A percentile compares a stretch with the other conserved stretches of the same genome.
Evolutionary conservation across 2,888 invertebrate species (phyloP).

Genomic region (Cyclophora albipunctata): DNA sequence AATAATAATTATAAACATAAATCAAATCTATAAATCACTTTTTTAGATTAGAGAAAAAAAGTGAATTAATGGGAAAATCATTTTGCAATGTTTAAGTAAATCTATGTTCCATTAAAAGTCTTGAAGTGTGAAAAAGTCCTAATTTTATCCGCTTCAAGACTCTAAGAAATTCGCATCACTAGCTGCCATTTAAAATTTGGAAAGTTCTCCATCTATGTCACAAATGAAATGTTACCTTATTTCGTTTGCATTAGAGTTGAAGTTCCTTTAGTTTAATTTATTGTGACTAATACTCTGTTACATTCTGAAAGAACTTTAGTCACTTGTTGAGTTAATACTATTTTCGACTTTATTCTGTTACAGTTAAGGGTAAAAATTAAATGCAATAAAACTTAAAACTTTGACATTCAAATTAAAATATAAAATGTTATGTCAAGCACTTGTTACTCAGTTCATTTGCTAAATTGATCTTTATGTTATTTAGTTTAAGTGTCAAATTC

Average conservation of each 20-base stretch:
- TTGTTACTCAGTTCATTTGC: no score
- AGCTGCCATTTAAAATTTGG: constrained; percentile 23
- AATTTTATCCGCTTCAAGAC: no score
- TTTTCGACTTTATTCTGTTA: background rate
- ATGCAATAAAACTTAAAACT: background rate
- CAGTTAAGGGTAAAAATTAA: background rate
- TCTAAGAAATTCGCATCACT: constrained; percentile 1
- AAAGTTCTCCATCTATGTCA: constrained; percentile 17
- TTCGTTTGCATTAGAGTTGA: background rate
- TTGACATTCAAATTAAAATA: background rate
- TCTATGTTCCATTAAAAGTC: no score
- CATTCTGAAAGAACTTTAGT: constrained; percentile 2
- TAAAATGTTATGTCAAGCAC: no score
- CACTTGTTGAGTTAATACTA: background rate
- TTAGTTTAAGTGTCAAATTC: no score
- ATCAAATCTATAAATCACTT: no score
- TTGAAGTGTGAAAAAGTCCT: no score
- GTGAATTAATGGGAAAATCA: no score
- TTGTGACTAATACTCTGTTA: constrained; percentile 1
- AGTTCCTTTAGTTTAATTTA: constrained; percentile 7
- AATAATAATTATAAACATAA: no score
- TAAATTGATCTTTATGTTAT: no score
- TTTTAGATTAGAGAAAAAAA: no score
- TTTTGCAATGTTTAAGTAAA: no score
- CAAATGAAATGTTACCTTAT: constrained; percentile 14